A percentile compares a stretch with the other conserved stretches of the same genome.
phyloP scores from a whole-genome alignment of 2,888 invertebrate genomes.

The Saturnia pavonia region DNA sequence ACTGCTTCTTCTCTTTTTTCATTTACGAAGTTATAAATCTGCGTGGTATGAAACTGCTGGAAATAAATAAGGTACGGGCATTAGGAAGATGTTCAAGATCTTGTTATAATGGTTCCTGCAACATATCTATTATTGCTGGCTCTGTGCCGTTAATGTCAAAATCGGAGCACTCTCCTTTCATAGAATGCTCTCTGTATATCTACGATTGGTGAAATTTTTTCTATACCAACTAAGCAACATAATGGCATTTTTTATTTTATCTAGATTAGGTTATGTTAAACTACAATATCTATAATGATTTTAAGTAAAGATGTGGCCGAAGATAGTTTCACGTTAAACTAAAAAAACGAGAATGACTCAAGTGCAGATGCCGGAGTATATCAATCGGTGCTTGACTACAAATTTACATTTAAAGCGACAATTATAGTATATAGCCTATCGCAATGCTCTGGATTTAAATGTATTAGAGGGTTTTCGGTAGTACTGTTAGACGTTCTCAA shows the following conservation, averaged over 20 bases:
- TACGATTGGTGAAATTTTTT: not conserved
- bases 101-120: not conserved
- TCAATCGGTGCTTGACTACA: too few relatives aligned
- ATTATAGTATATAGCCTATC: too few relatives aligned
- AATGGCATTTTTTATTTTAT: too few relatives aligned
- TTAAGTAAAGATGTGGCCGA: too few relatives aligned
- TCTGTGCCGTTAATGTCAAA: not conserved
- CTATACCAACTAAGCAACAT: not conserved
- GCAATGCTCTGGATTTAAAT: too few relatives aligned
- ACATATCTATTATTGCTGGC: not conserved
- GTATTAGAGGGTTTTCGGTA: too few relatives aligned
- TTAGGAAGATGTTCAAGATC: not conserved
- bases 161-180: not conserved
- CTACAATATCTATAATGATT: too few relatives aligned
- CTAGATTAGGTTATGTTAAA: not conserved
- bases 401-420: too few relatives aligned
- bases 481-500: too few relatives aligned
- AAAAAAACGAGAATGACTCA: too few relatives aligned
- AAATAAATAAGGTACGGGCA: not conserved
- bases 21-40: not conserved
- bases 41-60: not conserved
- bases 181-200: not conserved
- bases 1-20: not conserved
- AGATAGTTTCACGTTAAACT: too few relatives aligned
- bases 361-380: too few relatives aligned